Conservation (phyloP, 1,140 invertebrate species). For the Drosophila bocki region DNA sequence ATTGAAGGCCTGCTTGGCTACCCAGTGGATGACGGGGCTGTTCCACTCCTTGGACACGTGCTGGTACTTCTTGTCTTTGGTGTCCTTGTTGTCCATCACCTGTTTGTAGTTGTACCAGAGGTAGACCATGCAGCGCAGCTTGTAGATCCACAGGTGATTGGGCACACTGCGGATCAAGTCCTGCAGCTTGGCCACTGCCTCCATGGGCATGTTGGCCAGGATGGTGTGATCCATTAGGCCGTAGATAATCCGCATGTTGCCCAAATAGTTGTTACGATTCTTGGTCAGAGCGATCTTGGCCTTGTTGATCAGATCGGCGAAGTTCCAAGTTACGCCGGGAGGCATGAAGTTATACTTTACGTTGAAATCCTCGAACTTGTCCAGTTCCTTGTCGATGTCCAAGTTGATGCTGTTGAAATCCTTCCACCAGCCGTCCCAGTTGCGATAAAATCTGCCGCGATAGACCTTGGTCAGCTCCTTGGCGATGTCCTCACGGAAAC, state of each 20-base stretch:
- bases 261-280: slow-evolving; percentile 31
- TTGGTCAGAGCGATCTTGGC: neutral
- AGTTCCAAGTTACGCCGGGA: neutral
- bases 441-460: slow-evolving; percentile 14
- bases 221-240: slow-evolving; percentile 24
- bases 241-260: slow-evolving; percentile 25
- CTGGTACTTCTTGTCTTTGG: neutral
- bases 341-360: slow-evolving; percentile 23
- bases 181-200: slow-evolving; percentile 24
- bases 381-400: slow-evolving; percentile 34
- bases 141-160: slow-evolving; percentile 57
- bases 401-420: slow-evolving; percentile 38
- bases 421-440: slow-evolving; percentile 54
- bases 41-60: slow-evolving; percentile 29
- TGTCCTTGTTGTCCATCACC: neutral
- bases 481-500: slow-evolving; percentile 4
- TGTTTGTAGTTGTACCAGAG: slow-evolving; percentile 45
- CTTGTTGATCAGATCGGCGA: neutral
- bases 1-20: slow-evolving; percentile 51
- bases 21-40: slow-evolving; percentile 55
- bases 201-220: slow-evolving; percentile 19
- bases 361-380: slow-evolving; percentile 20
- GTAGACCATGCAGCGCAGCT: slow-evolving; percentile 53
- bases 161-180: slow-evolving; percentile 50
- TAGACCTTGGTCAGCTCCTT: slow-evolving; percentile 28